A percentile compares a stretch with the other conserved stretches of the same genome.
These are phyloP conservation scores for Lacerta bilineata DNA, from an alignment of 2,797 vertebrate genomes.

Conservation along the genomic window DNA sequence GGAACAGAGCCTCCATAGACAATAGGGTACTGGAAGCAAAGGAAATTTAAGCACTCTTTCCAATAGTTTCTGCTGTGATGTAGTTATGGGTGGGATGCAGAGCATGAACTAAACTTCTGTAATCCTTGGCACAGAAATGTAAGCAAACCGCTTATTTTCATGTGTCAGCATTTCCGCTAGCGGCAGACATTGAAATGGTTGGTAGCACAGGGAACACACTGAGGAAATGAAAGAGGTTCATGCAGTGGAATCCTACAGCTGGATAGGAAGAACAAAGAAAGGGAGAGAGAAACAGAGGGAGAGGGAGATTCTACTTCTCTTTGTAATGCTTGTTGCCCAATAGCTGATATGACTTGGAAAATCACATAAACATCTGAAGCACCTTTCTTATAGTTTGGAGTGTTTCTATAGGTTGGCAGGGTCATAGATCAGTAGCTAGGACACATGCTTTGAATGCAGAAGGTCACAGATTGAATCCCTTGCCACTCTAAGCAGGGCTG, in stretches of 20 bases:
- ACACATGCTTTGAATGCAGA: not conserved
- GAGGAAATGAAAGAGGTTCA: conserved; percentile 9
- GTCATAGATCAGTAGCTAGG: not conserved
- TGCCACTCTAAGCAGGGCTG: not conserved
- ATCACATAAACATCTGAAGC: not conserved
- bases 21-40: not conserved
- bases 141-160: not conserved
- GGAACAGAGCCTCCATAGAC: not conserved
- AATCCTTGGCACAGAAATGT: conserved; percentile 12
- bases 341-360: not conserved
- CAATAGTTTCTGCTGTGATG: not conserved
- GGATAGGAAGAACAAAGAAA: not conserved
- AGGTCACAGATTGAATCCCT: not conserved
- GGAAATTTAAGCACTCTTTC: not conserved
- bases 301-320: not conserved
- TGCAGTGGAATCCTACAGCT: not conserved
- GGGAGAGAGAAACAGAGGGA: not conserved
- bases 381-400: not conserved
- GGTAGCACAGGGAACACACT: not conserved
- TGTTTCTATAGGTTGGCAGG: not conserved
- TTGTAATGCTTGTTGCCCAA: not conserved
- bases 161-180: conserved; percentile 16
- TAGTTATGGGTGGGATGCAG: not conserved
- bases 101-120: not conserved
- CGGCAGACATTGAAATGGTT: not conserved